A percentile compares a stretch with the other conserved stretches of the same genome.
Evolutionary conservation across 2,888 invertebrate species (phyloP).

Genomic region (Diaprepes abbreviatus): DNA sequence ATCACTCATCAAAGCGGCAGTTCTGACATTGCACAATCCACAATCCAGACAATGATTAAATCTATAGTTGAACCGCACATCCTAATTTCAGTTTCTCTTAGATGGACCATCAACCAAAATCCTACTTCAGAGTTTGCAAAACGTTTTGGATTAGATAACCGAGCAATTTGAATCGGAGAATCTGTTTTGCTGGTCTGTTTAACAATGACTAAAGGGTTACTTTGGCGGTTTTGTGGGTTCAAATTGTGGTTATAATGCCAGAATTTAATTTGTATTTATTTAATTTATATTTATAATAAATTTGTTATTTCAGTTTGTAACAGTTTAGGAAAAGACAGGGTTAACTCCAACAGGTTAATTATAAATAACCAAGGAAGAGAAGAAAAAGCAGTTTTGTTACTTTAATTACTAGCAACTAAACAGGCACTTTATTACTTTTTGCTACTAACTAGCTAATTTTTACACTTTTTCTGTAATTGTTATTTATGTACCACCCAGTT

Average conservation of each 20-base stretch:
- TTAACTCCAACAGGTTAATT: too few species aligned
- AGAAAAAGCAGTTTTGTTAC: too few species aligned
- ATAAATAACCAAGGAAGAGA: too few species aligned
- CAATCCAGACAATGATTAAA: constrained; percentile 8
- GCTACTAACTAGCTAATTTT: too few species aligned
- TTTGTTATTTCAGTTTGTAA: too few species aligned
- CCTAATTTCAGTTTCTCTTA: constrained; percentile 18
- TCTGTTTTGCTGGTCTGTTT: background rate
- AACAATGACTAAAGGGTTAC: constrained; percentile 3
- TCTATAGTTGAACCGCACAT: constrained; percentile 5
- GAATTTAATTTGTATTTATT: too few species aligned
- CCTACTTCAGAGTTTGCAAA: constrained; percentile 1
- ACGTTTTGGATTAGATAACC: constrained; percentile 6
- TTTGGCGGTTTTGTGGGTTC: constrained; percentile 1
- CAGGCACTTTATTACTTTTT: too few species aligned
- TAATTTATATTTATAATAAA: too few species aligned
- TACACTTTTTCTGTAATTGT: too few species aligned
- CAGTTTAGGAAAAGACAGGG: too few species aligned
- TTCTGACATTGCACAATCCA: constrained; percentile 3
- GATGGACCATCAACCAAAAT: constrained; percentile 19
- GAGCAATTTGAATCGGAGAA: constrained; percentile 3
- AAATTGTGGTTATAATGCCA: background rate
- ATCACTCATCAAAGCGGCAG: constrained; percentile 1
- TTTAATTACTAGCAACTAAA: too few species aligned
- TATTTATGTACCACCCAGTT: too few species aligned